Evolutionary conservation across 2,797 vertebrate species (phyloP), one percentile per base, ranked within the genome.

Genomic region (Sebastes matsubarae): DNA sequence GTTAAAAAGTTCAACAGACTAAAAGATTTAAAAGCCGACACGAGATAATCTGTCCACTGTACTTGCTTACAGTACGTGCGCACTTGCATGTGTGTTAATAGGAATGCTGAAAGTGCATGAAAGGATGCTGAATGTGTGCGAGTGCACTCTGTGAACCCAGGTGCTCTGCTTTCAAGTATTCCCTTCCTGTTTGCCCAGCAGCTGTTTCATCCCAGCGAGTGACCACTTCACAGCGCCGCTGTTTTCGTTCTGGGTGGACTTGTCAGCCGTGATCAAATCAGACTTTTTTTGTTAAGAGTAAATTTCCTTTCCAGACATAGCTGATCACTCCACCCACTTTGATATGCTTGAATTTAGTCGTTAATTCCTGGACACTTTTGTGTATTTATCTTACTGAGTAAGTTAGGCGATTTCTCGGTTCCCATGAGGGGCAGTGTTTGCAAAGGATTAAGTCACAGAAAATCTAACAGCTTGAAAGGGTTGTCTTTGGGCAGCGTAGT

Each of bases 221-320:
- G 88, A 93, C 93, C 89, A 92, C 92, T 92, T 94, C 92, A 91
- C 86, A 92, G 88, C 72, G 29, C 46, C 1, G 16, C 85, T 93
- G 89, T 92, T 93, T 93, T 93, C 83, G 81, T 91, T 93, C 71
- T 87, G 91, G 93, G 93, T 83, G 88, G 91, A 92, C 86, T 29
- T 89, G 83, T 92, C 90, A 89, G 86, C 82, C 34, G 54, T 67
- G 87, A 92, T 92, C 89, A 90, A 89, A 85, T 92, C 89, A 79
- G 63, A 88, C 87, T 50, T 50, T 50, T 87, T 92, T 91, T 90
- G 88, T 89, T 82, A 71, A 88, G 38, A 73, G 75, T 76, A 82
- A 67, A 90, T 90, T 87, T 90, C 86, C 81, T 82, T 71, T 89
- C 86, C 87, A 90, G 87, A 90, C 88, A 76, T 67, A 61, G 81